A percentile compares a stretch with the other conserved stretches of the same genome.
Evolutionary conservation across 2,797 vertebrate genomes (phyloP).

Genomic region (Pitangus sulphuratus): DNA sequence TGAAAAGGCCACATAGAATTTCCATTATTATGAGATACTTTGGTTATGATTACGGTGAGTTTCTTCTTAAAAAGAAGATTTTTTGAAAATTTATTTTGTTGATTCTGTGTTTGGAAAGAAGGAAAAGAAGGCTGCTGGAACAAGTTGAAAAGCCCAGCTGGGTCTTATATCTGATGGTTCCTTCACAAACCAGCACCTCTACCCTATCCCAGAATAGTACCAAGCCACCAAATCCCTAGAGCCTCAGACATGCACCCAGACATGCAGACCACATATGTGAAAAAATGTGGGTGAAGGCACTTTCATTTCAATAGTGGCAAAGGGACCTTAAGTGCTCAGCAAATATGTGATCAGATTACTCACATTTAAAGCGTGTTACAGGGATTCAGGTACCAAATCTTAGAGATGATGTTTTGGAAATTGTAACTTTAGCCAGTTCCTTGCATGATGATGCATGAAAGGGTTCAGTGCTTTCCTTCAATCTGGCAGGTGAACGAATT

Average conservation of each 20-base stretch:
- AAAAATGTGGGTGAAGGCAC: background rate
- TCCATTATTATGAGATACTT: background rate
- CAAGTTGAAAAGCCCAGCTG: background rate
- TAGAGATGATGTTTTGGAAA: background rate
- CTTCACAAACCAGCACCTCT: background rate
- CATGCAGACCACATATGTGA: background rate
- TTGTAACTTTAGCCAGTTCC: background rate
- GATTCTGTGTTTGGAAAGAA: background rate
- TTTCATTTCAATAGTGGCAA: background rate
- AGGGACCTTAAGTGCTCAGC: background rate
- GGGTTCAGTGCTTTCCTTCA: background rate
- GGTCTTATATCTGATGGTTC: background rate
- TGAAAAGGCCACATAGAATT: background rate
- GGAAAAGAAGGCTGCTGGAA: background rate
- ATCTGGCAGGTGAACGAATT: fast-evolving
- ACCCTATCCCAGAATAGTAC: background rate
- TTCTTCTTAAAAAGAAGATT: background rate
- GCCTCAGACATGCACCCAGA: background rate
- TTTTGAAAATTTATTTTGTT: background rate
- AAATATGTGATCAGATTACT: background rate
- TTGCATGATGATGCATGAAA: background rate
- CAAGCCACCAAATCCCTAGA: background rate
- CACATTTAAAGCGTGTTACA: background rate
- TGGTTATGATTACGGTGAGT: background rate
- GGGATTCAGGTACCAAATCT: background rate